Percentiles rank a stretch among this genome's conserved stretches.
Conservation (phyloP, 2,113 vertebrate genomes). For the Tringa solitaria region DNA sequence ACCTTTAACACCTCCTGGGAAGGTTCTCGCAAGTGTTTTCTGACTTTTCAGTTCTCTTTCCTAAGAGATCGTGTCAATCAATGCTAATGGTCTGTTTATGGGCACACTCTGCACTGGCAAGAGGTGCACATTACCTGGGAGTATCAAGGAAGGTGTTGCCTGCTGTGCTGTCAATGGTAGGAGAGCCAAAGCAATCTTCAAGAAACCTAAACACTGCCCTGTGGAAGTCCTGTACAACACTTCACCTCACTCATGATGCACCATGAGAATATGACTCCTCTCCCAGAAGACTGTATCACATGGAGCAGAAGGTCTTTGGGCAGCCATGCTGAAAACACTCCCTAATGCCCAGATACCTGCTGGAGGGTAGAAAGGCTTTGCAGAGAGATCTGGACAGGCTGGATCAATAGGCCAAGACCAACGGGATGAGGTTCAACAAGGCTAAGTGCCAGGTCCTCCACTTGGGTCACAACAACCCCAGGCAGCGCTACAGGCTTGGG, state of each 20-base stretch:
- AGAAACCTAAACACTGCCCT: neutral
- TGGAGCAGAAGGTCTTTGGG: neutral
- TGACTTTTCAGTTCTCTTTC: neutral
- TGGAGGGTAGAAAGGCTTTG: no score
- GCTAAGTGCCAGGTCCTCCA: no score
- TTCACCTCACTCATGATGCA: neutral
- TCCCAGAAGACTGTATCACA: neutral
- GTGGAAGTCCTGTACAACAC: neutral
- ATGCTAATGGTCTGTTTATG: neutral
- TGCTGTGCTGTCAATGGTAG: neutral
- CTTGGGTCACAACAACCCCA: no score
- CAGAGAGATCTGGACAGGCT: no score
- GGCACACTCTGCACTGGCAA: neutral
- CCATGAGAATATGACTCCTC: neutral
- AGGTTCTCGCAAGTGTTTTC: neutral
- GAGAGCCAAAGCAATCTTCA: neutral
- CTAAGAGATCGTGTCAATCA: neutral
- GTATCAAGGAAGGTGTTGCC: rapidly evolving
- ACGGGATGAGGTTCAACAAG: no score
- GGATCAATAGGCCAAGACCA: no score
- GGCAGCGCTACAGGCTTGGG: no score
- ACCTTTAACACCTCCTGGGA: neutral
- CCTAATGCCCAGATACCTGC: rapidly evolving
- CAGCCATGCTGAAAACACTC: rapidly evolving
- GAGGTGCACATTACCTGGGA: neutral